Evolutionary conservation across 2,888 invertebrate genomes (phyloP), one percentile per base, ranked within the genome.

Genomic region (Harpalus rufipes): DNA sequence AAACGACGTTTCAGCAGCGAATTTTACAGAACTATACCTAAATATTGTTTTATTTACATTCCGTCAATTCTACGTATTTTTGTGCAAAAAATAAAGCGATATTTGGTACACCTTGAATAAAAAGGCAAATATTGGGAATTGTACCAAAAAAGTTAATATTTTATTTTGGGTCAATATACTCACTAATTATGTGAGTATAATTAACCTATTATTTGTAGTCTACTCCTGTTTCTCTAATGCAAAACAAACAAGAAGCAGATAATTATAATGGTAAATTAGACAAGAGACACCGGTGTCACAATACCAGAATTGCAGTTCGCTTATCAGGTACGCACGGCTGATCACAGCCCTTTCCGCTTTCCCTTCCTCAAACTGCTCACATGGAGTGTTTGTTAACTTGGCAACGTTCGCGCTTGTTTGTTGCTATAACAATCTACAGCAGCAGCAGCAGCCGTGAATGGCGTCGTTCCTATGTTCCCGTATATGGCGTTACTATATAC

Each of bases 371-470:
- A 63, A 68, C 68, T 68, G 68, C 68, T 68, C 68, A 68, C 68
- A 68, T 63, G 32, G 68, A 39, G 39, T 63, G 63, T 63, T 63
- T 68, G 68, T 68, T 68, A 68, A 68, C 68, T 68, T 68, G 68
- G 68, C 39, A 68, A 32, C 39, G 68, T 32, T 32, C 32, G 25
- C 39, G n/a, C 32, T 68, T 68, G 68, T 68, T 68, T 68, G 68
- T 68, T 68, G 32, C 68, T 32, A 68, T 68, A 68, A 68, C 68
- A 68, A 41, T 68, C 68, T 68, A 39, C 68, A 14, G 68, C 68
- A 68, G 68, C 68, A 63, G 25, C 25, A 68, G 68, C 68, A 63
- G 25, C 25, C 63, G 63, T 63, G 68, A 68, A 32, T 32, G 68
- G 68, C 68, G 25, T 8, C 68, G 25, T 12, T 68, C 32, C 32